Evolutionary conservation across 2,888 invertebrate genomes (phyloP), one percentile per base, ranked within the genome.

Genomic region (Scaptomyza tumidula): DNA sequence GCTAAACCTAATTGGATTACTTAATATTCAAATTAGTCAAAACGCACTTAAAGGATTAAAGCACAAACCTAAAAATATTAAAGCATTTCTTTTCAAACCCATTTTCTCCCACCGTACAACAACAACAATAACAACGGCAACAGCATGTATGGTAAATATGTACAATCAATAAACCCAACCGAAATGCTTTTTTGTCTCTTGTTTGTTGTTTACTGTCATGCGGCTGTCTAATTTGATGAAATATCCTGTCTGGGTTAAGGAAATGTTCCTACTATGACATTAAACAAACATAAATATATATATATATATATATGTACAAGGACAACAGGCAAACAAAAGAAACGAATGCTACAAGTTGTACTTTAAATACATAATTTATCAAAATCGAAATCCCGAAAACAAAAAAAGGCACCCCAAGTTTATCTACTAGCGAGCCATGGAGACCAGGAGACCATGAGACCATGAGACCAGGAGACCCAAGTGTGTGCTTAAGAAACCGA

Each of bases 301-400:
- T 19, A 37, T n/a, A n/a, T 37, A 13, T 35, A 37, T 37, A n/a
- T 6, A 55, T 33, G 59, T 14, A 35, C 49, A 63, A 56, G 62
- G 49, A 10, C 11, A 33, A 16, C 13, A n/a, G 24, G 24, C 24
- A 1, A 41, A 41, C 14, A 41, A 4, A 16, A 16, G n/a, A 39
- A 44, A 37, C 41, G 29, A 75, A 61, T 63, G 69, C 88, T 54
- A 74, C 71, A 87, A 89, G 85, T 89, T 81, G 67, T 70, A 63
- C 72, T 78, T 89, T 75, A 85, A 89, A 83, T 55, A 16, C 44
- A 63, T 83, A 89, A 83, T 89, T 85, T 81, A 83, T 83, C 89
- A 87, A 72, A 66, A 64, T 72, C 68, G 59, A 78, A 88, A 85
- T 75, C 88, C 71, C 61, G 46, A 64, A 65, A 78, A 31, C 19